Evolutionary conservation across 1,140 invertebrate species (phyloP), one percentile per base, ranked within the genome.

Genomic region (Hermetia illucens): DNA sequence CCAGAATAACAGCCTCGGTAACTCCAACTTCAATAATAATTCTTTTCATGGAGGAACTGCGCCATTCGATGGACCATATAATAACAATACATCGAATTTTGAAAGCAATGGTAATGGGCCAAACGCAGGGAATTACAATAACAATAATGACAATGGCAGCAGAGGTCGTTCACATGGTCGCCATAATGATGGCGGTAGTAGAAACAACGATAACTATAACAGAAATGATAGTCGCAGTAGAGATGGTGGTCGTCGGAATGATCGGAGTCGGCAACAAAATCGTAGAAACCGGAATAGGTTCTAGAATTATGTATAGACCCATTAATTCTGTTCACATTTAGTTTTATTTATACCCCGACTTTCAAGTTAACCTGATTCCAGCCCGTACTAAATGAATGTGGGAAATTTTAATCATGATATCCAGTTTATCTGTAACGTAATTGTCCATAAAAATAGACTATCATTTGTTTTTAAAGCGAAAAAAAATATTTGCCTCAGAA

Each of bases 201-300:
- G 9, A 21, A 53, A 45, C 30, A 40, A 3, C 18, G 29, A 43
- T 35, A 17, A 34, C 13, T 18, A 22, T 32, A 16, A 17, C 9
- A 32, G 17, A 13, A 8, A 39, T 9, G 38, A 41, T 2, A 42
- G 45, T 5, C 39, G 39, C 3, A 47, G 45, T 3, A 33, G 44
- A 4, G 55, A 49, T 35, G 44, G 55, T 3, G 51, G 49, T 2
- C 52, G 51, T 5, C 52, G 48, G 34, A 43, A 42, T 5, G 53
- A 48, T 40, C 45, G 54, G 32, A 48, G 55, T 3, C 16, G 19
- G n/a, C 21, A 35, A 12, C 12, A 21, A 19, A 35, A 35, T 20
- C 34, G 34, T 12, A n/a, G n/a, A n/a, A 35, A 35, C n/a, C 34
- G 19, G 22, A 35, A 20, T 3, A 8, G 5, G 16, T n/a, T n/a